Base-by-base conservation (phyloP, 2,888 invertebrate species). In the Resseliella maxima region DNA sequence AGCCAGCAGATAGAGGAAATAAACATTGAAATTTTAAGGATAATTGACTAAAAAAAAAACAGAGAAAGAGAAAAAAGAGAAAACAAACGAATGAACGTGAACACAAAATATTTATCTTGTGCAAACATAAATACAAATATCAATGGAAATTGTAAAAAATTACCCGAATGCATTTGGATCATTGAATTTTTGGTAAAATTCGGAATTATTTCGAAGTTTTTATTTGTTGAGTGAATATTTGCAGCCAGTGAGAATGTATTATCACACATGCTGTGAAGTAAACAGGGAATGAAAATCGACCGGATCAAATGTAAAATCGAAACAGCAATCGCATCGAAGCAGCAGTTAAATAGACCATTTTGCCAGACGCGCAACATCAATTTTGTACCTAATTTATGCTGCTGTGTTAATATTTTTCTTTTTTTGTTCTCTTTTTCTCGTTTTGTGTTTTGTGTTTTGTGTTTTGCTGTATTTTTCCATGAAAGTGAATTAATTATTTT, bases 401-500 rank as follows among this genome's bases (percentile, higher is more conserved):
- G 31, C 72, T 72, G 72, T n/a, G n/a, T 72, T 72, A 72, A 72
- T 72, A 35, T 72, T 31, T 72, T 31, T 72, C 8, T 35, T 72
- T 72, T 35, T 72, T 72, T 72, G 0, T 50, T 8, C 21, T 10
- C 50, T 18, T 50, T 41, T 50, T 50, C 10, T 50, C 15, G 50
- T 50, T 50, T 6, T 41, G 5, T 41, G 5, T 41, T 41, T 41
- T 41, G 5, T 41, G 6, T 41, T 41, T 41, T 41, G 5, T 41
- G 5, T 41, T 41, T 18, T 21, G 21, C 50, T 50, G 21, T n/a
- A n/a, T n/a, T n/a, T n/a, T n/a, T n/a, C n/a, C 31, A 24, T 24
- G 12, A 59, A 72, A 72, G 72, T 72, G 72, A 72, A 72, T 72
- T 72, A 31, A 72, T 72, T 72, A 72, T 72, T 72, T 72, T 72